Percentiles rank a stretch among this genome's conserved stretches.
phyloP scores from a whole-genome alignment of 2,797 vertebrate genomes.

The Pseudotriccus pelzelni region DNA sequence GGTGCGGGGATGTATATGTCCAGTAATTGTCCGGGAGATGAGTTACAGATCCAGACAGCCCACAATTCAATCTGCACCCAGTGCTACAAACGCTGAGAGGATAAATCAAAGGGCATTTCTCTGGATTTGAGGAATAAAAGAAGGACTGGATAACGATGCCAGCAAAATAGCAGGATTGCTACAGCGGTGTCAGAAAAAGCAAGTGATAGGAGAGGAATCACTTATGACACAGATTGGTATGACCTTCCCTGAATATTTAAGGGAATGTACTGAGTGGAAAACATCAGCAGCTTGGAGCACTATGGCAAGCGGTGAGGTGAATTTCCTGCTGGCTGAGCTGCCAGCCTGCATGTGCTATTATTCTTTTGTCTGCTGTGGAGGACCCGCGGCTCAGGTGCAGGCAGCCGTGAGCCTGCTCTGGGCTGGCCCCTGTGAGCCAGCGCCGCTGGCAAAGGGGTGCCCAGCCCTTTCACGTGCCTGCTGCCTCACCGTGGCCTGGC shows the following conservation, averaged over 20 bases:
- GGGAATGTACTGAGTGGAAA: not conserved
- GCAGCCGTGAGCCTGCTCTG: fast-evolving
- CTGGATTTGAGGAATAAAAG: not conserved
- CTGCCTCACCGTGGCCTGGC: not conserved
- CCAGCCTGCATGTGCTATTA: fast-evolving
- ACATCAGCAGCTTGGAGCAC: not conserved
- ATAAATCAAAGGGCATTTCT: conserved; percentile 57
- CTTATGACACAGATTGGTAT: not conserved
- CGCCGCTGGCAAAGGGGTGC: not conserved
- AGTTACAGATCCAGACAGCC: not conserved
- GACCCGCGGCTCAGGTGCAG: fast-evolving
- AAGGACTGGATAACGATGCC: not conserved
- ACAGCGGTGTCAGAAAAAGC: not conserved
- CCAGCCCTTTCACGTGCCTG: not conserved
- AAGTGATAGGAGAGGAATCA: not conserved
- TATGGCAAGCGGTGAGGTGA: not conserved
- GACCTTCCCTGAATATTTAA: not conserved
- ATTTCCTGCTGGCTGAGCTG: not conserved
- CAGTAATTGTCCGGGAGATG: conserved; percentile 8
- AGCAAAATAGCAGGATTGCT: not conserved
- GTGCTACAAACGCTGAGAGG: not conserved
- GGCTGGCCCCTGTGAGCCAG: not conserved
- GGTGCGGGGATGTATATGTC: conserved; percentile 32
- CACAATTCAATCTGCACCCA: conserved; percentile 5
- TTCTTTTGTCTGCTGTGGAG: not conserved